phyloP scores from a whole-genome alignment of 2,113 vertebrate species.

The Sula dactylatra region DNA sequence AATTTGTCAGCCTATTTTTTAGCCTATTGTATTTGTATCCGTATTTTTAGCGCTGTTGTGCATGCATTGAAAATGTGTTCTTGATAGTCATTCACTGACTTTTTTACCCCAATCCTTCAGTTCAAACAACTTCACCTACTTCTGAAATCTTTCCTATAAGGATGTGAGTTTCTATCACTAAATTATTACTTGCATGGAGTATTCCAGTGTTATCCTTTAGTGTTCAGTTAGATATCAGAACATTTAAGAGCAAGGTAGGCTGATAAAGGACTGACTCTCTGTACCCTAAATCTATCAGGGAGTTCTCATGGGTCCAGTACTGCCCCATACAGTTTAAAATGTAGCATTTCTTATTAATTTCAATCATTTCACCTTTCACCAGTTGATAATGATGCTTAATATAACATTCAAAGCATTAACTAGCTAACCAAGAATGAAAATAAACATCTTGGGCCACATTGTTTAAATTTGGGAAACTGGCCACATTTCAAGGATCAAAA shows the following conservation, averaged over 20 bases:
- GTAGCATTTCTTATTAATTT: constrained; percentile 22
- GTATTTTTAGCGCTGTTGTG: not conserved
- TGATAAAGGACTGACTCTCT: constrained; percentile 26
- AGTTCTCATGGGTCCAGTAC: not conserved
- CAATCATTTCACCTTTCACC: constrained; percentile 27
- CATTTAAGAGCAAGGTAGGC: not conserved
- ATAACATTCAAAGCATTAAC: constrained; percentile 6
- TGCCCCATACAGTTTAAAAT: constrained; percentile 2
- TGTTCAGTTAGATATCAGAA: constrained; percentile 20
- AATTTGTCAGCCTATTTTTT: not conserved
- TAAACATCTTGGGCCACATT: not conserved
- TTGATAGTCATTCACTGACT: not conserved
- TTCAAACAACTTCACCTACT: not conserved
- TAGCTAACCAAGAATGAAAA: constrained; percentile 36
- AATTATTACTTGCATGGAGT: not conserved
- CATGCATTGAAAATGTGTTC: not conserved
- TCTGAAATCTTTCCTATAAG: not conserved
- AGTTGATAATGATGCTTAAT: constrained; percentile 6
- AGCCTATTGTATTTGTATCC: not conserved
- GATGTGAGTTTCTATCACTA: not conserved
- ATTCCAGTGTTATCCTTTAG: constrained; percentile 11
- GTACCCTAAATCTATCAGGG: not conserved
- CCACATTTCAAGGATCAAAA: not conserved
- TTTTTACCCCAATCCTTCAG: not conserved
- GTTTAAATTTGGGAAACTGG: constrained; percentile 4